Evolutionary conservation across 2,113 vertebrate species (phyloP).

Genomic region (Craseonycteris thonglongyai): DNA sequence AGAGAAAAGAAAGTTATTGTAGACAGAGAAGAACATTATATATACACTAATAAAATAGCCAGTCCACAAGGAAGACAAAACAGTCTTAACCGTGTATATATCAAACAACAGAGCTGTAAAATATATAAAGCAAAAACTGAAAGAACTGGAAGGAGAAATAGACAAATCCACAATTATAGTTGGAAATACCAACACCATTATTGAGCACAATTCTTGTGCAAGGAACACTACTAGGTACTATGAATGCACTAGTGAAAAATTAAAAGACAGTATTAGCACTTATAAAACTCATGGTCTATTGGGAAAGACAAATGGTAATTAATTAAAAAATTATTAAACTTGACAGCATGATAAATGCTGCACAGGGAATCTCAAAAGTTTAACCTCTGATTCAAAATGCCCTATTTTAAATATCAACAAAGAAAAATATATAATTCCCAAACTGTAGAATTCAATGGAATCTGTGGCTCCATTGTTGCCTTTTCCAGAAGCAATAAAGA

Average conservation of each 20-base stretch:
- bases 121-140: background rate
- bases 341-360: background rate
- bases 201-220: background rate
- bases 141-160: background rate
- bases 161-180: background rate
- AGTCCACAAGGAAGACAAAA: background rate
- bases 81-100: background rate
- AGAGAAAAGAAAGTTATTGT: background rate
- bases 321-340: background rate
- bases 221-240: background rate
- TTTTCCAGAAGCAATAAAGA: constrained; percentile 68
- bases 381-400: background rate
- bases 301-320: background rate
- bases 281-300: background rate
- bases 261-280: accelerated
- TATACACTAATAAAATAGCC: background rate
- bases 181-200: background rate
- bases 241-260: background rate
- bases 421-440: background rate
- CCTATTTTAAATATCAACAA: background rate
- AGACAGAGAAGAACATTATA: background rate
- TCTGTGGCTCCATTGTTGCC: constrained; percentile 85
- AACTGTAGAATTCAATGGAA: constrained; percentile 34
- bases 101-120: background rate
- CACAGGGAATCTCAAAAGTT: background rate